phyloP scores from a whole-genome alignment of 2,888 invertebrate genomes.

The Drepanosiphum platanoidis region DNA sequence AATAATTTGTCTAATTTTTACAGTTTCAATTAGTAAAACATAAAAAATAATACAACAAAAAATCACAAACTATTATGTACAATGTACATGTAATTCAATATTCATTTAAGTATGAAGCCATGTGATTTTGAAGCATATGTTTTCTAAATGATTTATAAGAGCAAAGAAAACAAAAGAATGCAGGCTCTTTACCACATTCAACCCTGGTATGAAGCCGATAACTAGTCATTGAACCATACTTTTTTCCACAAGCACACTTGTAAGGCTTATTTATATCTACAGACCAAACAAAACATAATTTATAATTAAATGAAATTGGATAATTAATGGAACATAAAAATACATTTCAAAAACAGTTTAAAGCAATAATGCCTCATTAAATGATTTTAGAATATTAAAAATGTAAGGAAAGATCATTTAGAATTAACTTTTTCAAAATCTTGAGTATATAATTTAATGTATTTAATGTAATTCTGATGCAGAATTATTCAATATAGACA shows the following conservation, averaged over 20 bases:
- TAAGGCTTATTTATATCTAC: conserved; percentile 30
- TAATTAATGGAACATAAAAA: not conserved
- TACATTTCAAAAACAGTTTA: not conserved
- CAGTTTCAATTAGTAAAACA: too few species aligned
- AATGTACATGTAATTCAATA: not conserved
- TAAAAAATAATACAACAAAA: too few species aligned
- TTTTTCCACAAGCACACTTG: conserved; percentile 63
- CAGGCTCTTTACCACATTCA: conserved; percentile 68
- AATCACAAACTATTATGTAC: not conserved
- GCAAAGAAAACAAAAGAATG: conserved; percentile 67
- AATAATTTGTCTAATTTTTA: too few species aligned
- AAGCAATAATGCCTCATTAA: not conserved
- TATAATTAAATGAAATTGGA: not conserved
- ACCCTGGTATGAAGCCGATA: conserved; percentile 66
- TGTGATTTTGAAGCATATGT: conserved; percentile 66
- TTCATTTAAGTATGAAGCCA: conserved; percentile 62
- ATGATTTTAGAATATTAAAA: not conserved
- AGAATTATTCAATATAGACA: too few species aligned
- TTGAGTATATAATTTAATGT: too few species aligned
- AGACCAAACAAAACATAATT: conserved; percentile 30
- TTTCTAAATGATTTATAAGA: conserved; percentile 67
- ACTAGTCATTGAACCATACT: conserved; percentile 63
- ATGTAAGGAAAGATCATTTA: not conserved
- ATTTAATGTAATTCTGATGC: too few species aligned
- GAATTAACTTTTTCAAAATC: too few species aligned